Conservation (phyloP, 2,888 invertebrate species). For the Caprella mutica region DNA sequence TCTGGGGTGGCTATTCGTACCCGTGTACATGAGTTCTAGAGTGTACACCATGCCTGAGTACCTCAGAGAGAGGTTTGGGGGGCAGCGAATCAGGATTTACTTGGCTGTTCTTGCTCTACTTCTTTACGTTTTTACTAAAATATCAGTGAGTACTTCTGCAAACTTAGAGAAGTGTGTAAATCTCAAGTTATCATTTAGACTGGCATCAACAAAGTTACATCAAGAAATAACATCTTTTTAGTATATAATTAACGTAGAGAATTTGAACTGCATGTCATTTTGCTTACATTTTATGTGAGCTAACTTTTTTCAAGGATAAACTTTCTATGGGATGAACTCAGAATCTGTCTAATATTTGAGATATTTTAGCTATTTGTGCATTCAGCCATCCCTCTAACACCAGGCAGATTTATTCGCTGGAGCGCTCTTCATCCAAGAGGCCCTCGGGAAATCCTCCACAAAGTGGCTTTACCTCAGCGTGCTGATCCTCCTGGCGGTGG, state of each 20-base stretch:
- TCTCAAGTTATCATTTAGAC: constrained; percentile 37
- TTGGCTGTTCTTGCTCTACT: constrained; percentile 46
- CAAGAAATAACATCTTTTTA: too few species aligned
- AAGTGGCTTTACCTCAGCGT: constrained; percentile 44
- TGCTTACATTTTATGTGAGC: too few species aligned
- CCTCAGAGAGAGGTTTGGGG: constrained; percentile 45
- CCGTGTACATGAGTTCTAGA: constrained; percentile 45
- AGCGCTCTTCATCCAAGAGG: constrained; percentile 46
- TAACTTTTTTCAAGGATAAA: too few species aligned
- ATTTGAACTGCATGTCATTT: too few species aligned
- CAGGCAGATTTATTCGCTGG: constrained; percentile 47
- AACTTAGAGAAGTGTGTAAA: constrained; percentile 42
- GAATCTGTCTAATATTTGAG: constrained; percentile 46
- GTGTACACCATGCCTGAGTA: constrained; percentile 50
- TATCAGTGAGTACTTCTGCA: constrained; percentile 45
- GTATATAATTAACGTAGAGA: too few species aligned
- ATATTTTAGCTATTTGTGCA: constrained; percentile 48
- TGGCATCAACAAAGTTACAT: too few species aligned
- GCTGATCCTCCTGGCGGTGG: constrained; percentile 43
- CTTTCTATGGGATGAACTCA: too few species aligned
- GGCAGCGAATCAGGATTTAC: constrained; percentile 46
- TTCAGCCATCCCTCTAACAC: constrained; percentile 41
- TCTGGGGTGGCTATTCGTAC: constrained; percentile 46
- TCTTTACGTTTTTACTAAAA: constrained; percentile 47
- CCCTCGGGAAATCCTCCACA: constrained; percentile 36